A percentile compares a stretch with the other conserved stretches of the same genome.
These are phyloP conservation scores for Chloroceryle inda DNA, from an alignment of 2,797 vertebrate genomes.

Conservation along the genomic window DNA sequence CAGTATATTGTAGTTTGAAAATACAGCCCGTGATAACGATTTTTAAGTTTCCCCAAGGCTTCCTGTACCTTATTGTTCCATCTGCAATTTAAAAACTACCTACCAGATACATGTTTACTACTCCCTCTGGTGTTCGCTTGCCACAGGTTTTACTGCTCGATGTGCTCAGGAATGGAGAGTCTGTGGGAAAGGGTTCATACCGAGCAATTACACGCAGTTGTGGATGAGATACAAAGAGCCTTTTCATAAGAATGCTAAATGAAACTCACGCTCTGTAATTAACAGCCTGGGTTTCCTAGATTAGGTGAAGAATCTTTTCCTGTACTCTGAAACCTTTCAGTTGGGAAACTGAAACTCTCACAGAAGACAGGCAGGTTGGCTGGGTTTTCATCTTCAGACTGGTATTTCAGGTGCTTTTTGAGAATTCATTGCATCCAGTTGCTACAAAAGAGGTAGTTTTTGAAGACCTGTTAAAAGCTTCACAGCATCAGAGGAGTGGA, in stretches of 20 bases:
- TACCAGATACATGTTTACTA: neutral
- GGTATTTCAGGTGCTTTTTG: constrained; percentile 15
- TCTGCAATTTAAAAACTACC: neutral
- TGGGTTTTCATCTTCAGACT: constrained; percentile 29
- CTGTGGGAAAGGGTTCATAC: fast-evolving
- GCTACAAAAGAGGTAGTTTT: neutral
- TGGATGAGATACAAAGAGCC: neutral
- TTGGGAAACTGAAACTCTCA: neutral
- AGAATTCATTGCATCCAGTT: neutral
- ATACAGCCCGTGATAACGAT: neutral
- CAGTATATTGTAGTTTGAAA: neutral
- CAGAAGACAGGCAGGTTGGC: constrained; percentile 42
- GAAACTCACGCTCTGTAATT: neutral
- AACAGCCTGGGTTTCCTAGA: neutral
- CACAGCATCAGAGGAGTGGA: neutral
- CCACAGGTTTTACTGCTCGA: neutral
- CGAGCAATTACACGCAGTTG: fast-evolving
- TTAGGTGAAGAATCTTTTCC: neutral
- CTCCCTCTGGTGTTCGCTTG: constrained; percentile 42
- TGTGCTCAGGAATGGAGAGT: fast-evolving
- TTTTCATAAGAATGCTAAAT: neutral
- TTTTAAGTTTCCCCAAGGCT: neutral
- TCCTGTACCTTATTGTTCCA: neutral
- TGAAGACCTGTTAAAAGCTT: neutral
- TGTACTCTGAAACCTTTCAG: neutral